Evolutionary conservation across 2,113 vertebrate genomes (phyloP).

Genomic region (Talpa occidentalis): DNA sequence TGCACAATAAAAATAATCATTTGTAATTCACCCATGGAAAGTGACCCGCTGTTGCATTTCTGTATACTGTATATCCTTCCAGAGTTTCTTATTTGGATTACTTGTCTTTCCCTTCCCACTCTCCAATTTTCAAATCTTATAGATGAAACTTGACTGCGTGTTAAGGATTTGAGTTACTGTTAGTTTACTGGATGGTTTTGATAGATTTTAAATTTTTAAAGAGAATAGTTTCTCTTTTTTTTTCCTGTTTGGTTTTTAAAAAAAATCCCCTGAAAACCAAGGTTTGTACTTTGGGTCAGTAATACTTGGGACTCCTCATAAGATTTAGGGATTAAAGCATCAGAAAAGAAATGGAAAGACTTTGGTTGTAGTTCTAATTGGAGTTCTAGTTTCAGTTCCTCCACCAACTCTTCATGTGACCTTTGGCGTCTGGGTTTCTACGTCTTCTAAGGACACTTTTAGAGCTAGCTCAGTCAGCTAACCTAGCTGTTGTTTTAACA

Average conservation of each 20-base stretch:
- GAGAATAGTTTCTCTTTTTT: neutral
- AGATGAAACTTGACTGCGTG: neutral
- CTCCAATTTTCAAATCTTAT: neutral
- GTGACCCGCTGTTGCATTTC: neutral
- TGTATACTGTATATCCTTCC: neutral
- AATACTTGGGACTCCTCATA: neutral
- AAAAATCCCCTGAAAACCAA: neutral
- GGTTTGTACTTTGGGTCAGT: neutral
- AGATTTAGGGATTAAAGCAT: neutral
- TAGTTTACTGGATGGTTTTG: neutral
- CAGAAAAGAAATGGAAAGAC: neutral
- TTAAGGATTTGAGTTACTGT: conserved; percentile 33
- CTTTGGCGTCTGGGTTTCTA: neutral
- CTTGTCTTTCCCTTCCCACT: fast-evolving
- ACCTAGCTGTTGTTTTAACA: neutral
- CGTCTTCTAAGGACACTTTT: conserved; percentile 32
- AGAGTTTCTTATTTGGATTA: neutral
- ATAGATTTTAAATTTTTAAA: conserved; percentile 29
- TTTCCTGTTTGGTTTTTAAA: neutral
- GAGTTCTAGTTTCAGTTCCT: neutral
- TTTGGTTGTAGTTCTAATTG: neutral
- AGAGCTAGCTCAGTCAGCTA: conserved; percentile 9
- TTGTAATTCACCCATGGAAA: neutral
- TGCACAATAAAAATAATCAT: neutral
- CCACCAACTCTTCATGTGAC: neutral